These are phyloP conservation scores for Oxystoma pomonae DNA, from an alignment of 2,888 invertebrate species.

Conservation along the genomic window DNA sequence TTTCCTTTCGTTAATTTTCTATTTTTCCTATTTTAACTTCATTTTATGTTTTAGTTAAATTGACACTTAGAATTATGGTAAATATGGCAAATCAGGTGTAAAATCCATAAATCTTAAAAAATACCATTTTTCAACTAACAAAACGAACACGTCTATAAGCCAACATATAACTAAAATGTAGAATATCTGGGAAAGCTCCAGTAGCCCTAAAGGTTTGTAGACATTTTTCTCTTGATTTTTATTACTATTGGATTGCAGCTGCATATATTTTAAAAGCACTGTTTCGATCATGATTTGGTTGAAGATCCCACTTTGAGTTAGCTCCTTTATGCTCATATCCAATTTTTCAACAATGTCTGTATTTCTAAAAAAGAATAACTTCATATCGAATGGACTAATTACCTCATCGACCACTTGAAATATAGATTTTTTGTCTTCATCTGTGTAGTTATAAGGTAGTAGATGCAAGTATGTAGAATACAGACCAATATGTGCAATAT, in stretches of 20 bases:
- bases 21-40: no score
- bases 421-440: neutral
- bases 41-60: no score
- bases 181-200: neutral
- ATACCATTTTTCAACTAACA: neutral
- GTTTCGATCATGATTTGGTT: neutral
- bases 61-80: neutral
- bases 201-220: neutral
- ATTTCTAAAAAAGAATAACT: neutral
- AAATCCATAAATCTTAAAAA: no score
- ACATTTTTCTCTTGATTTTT: neutral
- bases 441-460: neutral
- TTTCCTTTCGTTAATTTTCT: no score
- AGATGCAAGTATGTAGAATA: neutral
- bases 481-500: neutral
- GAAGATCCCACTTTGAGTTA: neutral
- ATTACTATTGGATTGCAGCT: neutral
- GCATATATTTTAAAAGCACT: neutral
- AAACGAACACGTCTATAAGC: neutral
- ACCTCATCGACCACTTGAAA: neutral
- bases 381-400: neutral
- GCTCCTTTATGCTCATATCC: neutral
- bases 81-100: neutral
- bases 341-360: neutral
- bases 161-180: neutral